phyloP scores from a whole-genome alignment of 1,140 invertebrate species.

The Aethina tumida region DNA sequence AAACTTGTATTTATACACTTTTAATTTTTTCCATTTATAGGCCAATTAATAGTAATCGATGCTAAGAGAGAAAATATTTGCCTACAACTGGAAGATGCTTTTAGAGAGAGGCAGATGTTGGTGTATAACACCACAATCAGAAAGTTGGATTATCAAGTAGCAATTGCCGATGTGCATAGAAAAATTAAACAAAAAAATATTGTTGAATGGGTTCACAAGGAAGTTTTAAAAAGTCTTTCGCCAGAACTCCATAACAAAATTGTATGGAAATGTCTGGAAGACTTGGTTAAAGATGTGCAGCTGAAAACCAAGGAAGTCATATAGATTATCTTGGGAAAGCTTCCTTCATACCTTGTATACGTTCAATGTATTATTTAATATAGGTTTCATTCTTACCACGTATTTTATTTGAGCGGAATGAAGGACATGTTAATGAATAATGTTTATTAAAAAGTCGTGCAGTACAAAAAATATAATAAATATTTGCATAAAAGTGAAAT shows the following conservation, averaged over 20 bases:
- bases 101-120: conserved; percentile 64
- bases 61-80: conserved; percentile 84
- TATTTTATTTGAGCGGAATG: too few species aligned
- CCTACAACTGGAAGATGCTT: conserved; percentile 83
- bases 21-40: too few species aligned
- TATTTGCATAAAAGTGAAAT: too few species aligned
- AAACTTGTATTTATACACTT: too few species aligned
- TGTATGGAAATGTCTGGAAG: conserved; percentile 62
- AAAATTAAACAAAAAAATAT: conserved; percentile 82
- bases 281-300: conserved; percentile 10
- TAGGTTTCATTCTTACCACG: too few species aligned
- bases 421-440: too few species aligned
- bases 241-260: conserved; percentile 81
- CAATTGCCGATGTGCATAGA: conserved; percentile 52
- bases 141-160: conserved; percentile 64
- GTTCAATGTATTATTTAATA: too few species aligned
- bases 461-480: too few species aligned
- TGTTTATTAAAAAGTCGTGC: too few species aligned
- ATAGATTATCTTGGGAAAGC: too few species aligned
- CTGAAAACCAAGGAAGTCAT: too few species aligned
- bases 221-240: conserved; percentile 76
- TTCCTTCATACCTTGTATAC: too few species aligned
- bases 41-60: conserved; percentile 64
- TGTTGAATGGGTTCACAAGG: conserved; percentile 82
- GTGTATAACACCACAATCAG: conserved; percentile 71